Evolutionary conservation across 2,888 invertebrate genomes (phyloP).

Genomic region (Brenthis ino): DNA sequence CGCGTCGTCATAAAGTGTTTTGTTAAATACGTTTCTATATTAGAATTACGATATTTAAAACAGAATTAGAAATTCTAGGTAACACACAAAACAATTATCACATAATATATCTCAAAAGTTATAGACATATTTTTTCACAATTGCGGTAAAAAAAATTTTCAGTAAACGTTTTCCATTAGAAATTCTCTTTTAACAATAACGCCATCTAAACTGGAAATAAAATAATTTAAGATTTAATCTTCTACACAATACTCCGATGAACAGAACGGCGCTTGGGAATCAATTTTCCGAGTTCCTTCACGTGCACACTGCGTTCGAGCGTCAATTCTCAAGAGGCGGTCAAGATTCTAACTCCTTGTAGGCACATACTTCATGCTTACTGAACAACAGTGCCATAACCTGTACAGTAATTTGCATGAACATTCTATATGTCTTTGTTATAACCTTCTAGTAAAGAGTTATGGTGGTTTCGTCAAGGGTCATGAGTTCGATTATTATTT

Average conservation of each 20-base stretch:
- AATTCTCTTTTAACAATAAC: constrained; percentile 7
- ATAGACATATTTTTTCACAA: too few relatives aligned
- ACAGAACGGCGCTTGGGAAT: constrained; percentile 19
- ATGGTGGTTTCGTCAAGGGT: too few relatives aligned
- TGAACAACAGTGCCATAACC: constrained; percentile 17
- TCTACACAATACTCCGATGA: constrained; percentile 19
- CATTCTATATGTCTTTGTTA: not conserved
- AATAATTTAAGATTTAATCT: constrained; percentile 15
- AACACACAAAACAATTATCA: too few relatives aligned
- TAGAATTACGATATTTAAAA: too few relatives aligned
- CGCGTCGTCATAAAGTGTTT: too few relatives aligned
- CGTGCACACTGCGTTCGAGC: constrained; percentile 24
- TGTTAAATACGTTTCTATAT: too few relatives aligned
- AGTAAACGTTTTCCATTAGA: not conserved
- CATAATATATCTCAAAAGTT: too few relatives aligned
- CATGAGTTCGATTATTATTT: too few relatives aligned
- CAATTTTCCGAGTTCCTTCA: constrained; percentile 21
- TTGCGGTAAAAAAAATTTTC: too few relatives aligned
- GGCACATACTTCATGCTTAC: constrained; percentile 22
- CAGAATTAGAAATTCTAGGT: too few relatives aligned
- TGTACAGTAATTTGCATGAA: constrained; percentile 15
- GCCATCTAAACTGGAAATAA: constrained; percentile 13
- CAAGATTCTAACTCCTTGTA: constrained; percentile 23
- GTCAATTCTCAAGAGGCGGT: constrained; percentile 29
- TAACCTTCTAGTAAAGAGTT: too few relatives aligned